A percentile compares a stretch with the other conserved stretches of the same genome.
phyloP scores from a whole-genome alignment of 2,797 vertebrate species.

The Sebastes umbrosus region DNA sequence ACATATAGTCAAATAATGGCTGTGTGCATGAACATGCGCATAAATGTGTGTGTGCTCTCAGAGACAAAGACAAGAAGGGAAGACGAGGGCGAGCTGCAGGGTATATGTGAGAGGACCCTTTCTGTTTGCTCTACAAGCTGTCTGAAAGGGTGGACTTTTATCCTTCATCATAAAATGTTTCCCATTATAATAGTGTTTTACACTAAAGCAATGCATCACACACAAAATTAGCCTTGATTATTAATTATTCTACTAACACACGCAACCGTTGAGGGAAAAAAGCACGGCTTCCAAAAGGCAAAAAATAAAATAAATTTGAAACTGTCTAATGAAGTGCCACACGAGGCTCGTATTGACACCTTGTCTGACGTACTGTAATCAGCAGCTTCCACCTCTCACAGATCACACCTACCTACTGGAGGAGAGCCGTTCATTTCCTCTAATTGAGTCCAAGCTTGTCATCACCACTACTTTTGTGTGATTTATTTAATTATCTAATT shows the following conservation, averaged over 20 bases:
- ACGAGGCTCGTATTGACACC: constrained; percentile 63
- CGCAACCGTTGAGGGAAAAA: background rate
- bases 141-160: constrained; percentile 27
- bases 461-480: constrained; percentile 16
- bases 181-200: constrained; percentile 31
- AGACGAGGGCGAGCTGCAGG: constrained; percentile 28
- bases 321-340: constrained; percentile 55
- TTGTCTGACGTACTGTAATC: constrained; percentile 70
- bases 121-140: constrained; percentile 17
- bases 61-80: constrained; percentile 15
- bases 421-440: constrained; percentile 14
- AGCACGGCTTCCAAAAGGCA: background rate
- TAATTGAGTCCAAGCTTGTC: constrained; percentile 58
- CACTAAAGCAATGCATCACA: constrained; percentile 2
- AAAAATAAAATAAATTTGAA: constrained; percentile 53
- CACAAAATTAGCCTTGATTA: background rate
- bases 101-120: constrained; percentile 13
- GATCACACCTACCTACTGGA: constrained; percentile 50
- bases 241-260: constrained; percentile 10
- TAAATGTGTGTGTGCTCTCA: constrained; percentile 25
- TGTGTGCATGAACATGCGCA: constrained; percentile 21
- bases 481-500: constrained; percentile 36
- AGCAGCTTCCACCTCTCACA: constrained; percentile 60
- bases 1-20: constrained; percentile 67
- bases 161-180: constrained; percentile 16